Evolutionary conservation across 2,888 invertebrate genomes (phyloP).

Genomic region (Chrysina gloriosa): DNA sequence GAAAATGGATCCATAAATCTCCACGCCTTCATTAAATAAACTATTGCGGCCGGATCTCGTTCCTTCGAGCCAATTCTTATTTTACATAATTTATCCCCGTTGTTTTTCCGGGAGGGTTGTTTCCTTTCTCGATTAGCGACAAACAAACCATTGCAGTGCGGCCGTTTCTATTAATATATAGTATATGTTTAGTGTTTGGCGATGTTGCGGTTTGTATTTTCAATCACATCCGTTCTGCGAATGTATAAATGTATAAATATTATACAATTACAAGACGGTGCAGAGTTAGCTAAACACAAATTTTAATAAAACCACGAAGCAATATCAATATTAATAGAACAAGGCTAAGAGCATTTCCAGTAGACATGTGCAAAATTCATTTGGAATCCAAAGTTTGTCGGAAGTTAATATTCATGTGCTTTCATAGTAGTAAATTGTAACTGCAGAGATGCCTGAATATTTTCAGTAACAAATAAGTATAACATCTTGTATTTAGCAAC

Average conservation of each 20-base stretch:
- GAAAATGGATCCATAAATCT: slow-evolving; percentile 54
- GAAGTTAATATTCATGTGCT: too few relatives aligned
- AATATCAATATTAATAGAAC: too few relatives aligned
- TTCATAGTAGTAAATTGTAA: too few relatives aligned
- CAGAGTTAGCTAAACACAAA: too few relatives aligned
- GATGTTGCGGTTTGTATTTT: slow-evolving; percentile 2
- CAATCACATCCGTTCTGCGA: slow-evolving; percentile 11
- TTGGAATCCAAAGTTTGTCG: too few relatives aligned
- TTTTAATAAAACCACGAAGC: too few relatives aligned
- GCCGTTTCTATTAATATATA: slow-evolving; percentile 9
- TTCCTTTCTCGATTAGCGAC: slow-evolving; percentile 10
- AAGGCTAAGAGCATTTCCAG: too few relatives aligned
- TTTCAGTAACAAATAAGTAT: too few relatives aligned
- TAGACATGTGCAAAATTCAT: too few relatives aligned
- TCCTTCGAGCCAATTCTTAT: slow-evolving; percentile 16
- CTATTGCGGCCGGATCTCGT: slow-evolving; percentile 4
- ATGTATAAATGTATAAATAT: slow-evolving; percentile 27
- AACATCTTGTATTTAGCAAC: too few relatives aligned
- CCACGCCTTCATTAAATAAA: slow-evolving; percentile 51
- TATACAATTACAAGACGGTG: not conserved
- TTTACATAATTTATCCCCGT: slow-evolving; percentile 37
- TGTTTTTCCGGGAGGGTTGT: slow-evolving; percentile 1
- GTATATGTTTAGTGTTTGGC: slow-evolving; percentile 20
- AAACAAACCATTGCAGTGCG: not conserved
- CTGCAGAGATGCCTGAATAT: too few relatives aligned